phyloP scores from a whole-genome alignment of 2,888 invertebrate species.

The Zygogramma bicolorata region DNA sequence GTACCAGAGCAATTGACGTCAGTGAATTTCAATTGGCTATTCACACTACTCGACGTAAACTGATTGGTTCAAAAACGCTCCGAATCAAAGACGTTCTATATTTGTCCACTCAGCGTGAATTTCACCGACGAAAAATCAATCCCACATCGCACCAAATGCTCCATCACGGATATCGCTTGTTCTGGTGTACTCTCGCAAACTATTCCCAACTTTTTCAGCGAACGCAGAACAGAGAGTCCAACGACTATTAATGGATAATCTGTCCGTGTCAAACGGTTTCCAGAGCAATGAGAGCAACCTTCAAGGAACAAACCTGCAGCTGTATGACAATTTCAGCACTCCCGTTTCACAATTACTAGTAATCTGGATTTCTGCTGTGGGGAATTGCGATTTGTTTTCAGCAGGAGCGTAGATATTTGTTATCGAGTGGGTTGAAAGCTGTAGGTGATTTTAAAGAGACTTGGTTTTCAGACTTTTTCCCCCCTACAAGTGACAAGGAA shows the following conservation, averaged over 20 bases:
- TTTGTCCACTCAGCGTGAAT: background rate
- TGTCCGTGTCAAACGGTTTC: background rate
- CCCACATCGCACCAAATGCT: background rate
- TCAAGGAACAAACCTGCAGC: too few species aligned
- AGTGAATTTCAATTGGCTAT: background rate
- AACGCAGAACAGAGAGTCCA: background rate
- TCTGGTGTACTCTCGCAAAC: background rate
- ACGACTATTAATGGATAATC: background rate
- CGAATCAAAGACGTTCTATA: background rate
- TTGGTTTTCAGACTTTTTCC: too few species aligned
- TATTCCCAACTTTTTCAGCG: background rate
- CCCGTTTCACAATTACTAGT: background rate
- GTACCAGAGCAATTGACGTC: too few species aligned
- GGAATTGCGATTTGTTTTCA: too few species aligned
- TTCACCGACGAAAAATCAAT: background rate
- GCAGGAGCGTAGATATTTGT: too few species aligned
- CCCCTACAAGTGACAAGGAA: too few species aligned
- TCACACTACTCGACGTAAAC: background rate
- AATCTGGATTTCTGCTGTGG: too few species aligned
- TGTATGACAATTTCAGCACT: background rate
- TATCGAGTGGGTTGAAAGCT: too few species aligned
- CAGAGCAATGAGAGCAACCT: background rate
- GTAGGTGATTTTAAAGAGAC: too few species aligned
- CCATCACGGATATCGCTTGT: background rate
- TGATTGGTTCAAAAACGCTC: background rate